Evolutionary conservation across 2,113 vertebrate species (phyloP).

Genomic region (Sisor rabdophorus): DNA sequence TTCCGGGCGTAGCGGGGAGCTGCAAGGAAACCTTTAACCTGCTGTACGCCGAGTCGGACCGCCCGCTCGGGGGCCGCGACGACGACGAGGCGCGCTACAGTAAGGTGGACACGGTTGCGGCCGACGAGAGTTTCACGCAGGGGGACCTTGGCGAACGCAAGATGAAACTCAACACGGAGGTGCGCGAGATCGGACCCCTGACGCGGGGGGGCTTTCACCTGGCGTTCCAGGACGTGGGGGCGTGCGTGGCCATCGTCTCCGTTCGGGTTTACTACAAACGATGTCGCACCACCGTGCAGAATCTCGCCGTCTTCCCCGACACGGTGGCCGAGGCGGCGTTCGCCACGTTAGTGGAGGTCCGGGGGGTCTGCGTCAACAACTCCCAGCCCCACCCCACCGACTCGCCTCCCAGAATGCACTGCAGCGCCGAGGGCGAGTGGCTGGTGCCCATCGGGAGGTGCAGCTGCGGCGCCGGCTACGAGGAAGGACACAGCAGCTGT

Average conservation of each 20-base stretch:
- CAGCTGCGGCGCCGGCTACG: constrained; percentile 88
- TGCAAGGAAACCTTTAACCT: constrained; percentile 99
- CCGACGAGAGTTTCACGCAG: constrained; percentile 96
- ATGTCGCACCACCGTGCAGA: constrained; percentile 82
- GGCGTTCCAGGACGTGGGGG: constrained; percentile 94
- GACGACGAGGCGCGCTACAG: constrained; percentile 75
- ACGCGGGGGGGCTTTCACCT: constrained; percentile 89
- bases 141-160: constrained; percentile 92
- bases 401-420: constrained; percentile 92
- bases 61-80: constrained; percentile 74
- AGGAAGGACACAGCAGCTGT: constrained; percentile 89
- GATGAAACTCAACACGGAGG: constrained; percentile 97
- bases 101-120: constrained; percentile 94
- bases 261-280: constrained; percentile 95
- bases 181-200: constrained; percentile 90
- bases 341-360: constrained; percentile 89
- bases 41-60: constrained; percentile 84
- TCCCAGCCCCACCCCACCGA: constrained; percentile 83
- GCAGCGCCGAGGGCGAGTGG: constrained; percentile 95
- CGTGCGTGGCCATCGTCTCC: constrained; percentile 90
- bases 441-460: constrained; percentile 93
- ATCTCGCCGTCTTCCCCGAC: constrained; percentile 86
- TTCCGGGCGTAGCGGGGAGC: constrained; percentile 84
- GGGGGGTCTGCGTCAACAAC: constrained; percentile 85
- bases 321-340: constrained; percentile 88